Base-by-base conservation (phyloP, 2,888 invertebrate genomes). In the Synergus gifuensis region DNA sequence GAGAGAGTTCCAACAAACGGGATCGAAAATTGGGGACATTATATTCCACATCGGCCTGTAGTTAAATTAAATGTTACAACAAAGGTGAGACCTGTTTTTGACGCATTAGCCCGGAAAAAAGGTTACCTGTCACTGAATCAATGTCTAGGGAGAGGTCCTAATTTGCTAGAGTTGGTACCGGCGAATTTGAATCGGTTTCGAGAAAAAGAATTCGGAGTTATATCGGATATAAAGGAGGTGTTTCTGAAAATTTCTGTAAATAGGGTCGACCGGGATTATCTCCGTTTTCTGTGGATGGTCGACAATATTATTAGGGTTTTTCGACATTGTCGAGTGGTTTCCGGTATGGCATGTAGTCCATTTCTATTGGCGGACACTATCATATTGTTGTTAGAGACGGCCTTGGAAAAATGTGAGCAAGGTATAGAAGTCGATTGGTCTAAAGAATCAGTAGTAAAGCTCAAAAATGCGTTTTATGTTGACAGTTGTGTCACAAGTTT, bases 81-180 rank as follows among this genome's bases (percentile, higher is more conserved):
- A 12, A 76, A 63, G 36, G 77, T 87, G 7, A 76, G 85, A 62
- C 86, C 86, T 0, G 86, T 87, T 44, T 88, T 88, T 69, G 86
- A 87, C 79, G 86, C 86, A 2, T 88, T 87, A 8, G 85, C 86
- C 4, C 79, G 76, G 16, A 85, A 85, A 54, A 85, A 83, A 42
- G 78, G 78, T 28, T 79, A 78, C 36, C 86, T 85, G 7, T 85
- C 87, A 7, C 77, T 89, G 54, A 89, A 87, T 78, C 80, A 85
- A 36, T 85, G 84, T 77, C 76, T 84, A 40, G 84, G 86, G 78
- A 84, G 77, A 64, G 84, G 83, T n/a, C 80, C 82, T 2, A 86
- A 86, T 66, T 78, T 83, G 14, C 83, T 86, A 40, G 85, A 86
- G 18, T 78, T 85, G 36, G 81, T 86, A n/a, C 83, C 85, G 0